A percentile compares a stretch with the other conserved stretches of the same genome.
These are phyloP conservation scores for Caenorhabditis zanzibari DNA, from an alignment of 2,888 invertebrate species.

Conservation along the genomic window DNA sequence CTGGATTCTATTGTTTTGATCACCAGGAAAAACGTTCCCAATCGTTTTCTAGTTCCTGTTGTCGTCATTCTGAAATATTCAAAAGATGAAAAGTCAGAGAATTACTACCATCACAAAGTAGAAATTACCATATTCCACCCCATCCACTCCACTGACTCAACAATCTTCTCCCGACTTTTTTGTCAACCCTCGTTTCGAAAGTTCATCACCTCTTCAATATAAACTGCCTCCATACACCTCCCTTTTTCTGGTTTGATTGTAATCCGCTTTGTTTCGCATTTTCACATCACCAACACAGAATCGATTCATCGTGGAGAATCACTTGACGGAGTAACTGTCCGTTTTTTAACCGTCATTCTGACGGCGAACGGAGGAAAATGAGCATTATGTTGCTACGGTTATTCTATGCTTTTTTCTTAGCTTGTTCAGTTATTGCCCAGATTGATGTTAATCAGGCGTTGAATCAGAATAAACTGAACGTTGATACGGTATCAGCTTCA, in stretches of 20 bases:
- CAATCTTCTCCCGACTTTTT: constrained; percentile 3
- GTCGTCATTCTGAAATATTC: neutral
- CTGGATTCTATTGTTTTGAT: no score
- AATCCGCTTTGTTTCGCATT: constrained; percentile 60
- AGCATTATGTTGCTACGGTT: constrained; percentile 17
- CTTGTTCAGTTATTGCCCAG: constrained; percentile 5
- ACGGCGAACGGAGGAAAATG: constrained; percentile 27
- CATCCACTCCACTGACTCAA: constrained; percentile 20
- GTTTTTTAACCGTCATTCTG: constrained; percentile 24
- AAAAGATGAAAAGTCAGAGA: neutral
- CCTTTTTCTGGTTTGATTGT: constrained; percentile 57
- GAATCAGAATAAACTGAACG: constrained; percentile 51
- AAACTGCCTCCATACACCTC: constrained; percentile 3
- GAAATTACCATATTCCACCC: constrained; percentile 18
- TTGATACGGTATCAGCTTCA: constrained; percentile 13
- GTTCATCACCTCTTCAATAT: constrained; percentile 34
- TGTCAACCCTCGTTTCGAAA: constrained; percentile 28
- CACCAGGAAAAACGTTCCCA: no score
- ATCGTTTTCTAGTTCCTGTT: no score
- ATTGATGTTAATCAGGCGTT: constrained; percentile 49
- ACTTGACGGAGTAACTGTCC: constrained; percentile 7
- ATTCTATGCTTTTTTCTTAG: neutral
- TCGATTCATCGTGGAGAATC: constrained; percentile 25
- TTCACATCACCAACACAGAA: constrained; percentile 39
- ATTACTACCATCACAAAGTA: neutral